Conservation (phyloP, 2,888 invertebrate species). For the Eupithecia centaureata region DNA sequence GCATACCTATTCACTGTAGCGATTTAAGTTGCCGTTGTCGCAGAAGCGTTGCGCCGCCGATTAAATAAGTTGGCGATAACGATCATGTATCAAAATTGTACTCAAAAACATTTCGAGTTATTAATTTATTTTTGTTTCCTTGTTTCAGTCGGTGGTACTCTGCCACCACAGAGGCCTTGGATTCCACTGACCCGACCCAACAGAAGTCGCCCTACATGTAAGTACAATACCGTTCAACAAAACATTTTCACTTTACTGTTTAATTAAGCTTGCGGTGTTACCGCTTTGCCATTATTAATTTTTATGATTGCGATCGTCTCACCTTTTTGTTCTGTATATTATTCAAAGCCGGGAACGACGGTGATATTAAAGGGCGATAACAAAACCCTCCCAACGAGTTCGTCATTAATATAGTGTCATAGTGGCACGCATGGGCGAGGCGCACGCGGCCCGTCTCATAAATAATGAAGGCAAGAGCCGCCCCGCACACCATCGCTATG, state of each 20-base stretch:
- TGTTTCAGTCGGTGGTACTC: conserved; percentile 93
- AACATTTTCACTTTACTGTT: neutral
- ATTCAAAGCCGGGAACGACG: conserved; percentile 51
- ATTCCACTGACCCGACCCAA: conserved; percentile 95
- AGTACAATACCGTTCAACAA: conserved; percentile 72
- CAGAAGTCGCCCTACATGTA: conserved; percentile 94
- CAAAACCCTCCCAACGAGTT: conserved; percentile 62
- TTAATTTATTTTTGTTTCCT: conserved; percentile 54
- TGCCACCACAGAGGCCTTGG: conserved; percentile 98
- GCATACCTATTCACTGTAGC: conserved; percentile 57
- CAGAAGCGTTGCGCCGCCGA: conserved; percentile 38
- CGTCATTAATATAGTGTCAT: conserved; percentile 74
- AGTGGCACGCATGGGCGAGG: conserved; percentile 68
- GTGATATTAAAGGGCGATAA: conserved; percentile 58
- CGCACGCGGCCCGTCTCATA: conserved; percentile 66
- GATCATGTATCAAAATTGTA: neutral
- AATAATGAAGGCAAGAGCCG: conserved; percentile 66
- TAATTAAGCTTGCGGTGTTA: conserved; percentile 41
- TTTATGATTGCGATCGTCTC: conserved; percentile 51
- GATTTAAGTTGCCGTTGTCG: conserved; percentile 58
- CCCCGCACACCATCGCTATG: conserved; percentile 61
- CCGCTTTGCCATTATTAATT: conserved; percentile 49
- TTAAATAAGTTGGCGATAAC: neutral
- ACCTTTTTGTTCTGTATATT: conserved; percentile 50
- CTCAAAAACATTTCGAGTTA: neutral